These are phyloP conservation scores for Musca vetustissima DNA, from an alignment of 1,140 invertebrate genomes.

Conservation along the genomic window DNA sequence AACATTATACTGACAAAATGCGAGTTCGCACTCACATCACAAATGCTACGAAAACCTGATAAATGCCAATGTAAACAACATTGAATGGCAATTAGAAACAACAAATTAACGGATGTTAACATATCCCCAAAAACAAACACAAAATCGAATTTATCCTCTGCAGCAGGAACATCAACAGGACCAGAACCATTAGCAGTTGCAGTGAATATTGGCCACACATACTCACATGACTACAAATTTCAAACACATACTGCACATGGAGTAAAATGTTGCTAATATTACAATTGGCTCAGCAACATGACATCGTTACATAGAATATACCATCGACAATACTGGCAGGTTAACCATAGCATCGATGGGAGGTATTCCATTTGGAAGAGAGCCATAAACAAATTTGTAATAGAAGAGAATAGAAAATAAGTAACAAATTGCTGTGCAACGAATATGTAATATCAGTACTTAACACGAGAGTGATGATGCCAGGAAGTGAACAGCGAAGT, in stretches of 20 bases:
- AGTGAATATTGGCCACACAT: background rate
- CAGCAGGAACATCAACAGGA: background rate
- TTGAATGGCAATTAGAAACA: conserved; percentile 20
- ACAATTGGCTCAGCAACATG: conserved; percentile 9
- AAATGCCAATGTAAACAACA: conserved; percentile 14
- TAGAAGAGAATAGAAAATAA: background rate
- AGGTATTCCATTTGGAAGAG: background rate
- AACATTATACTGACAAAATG: too few species aligned
- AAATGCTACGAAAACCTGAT: background rate
- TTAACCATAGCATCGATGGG: too few species aligned
- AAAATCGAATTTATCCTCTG: background rate
- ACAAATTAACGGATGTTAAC: conserved; percentile 22
- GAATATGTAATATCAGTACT: conserved; percentile 11
- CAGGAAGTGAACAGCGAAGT: background rate
- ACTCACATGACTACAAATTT: background rate
- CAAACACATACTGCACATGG: background rate
- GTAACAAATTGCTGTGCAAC: conserved; percentile 7
- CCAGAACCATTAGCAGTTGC: background rate
- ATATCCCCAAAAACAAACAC: conserved; percentile 2
- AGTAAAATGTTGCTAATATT: background rate
- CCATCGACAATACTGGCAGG: too few species aligned
- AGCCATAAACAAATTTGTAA: background rate
- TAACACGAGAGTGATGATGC: background rate
- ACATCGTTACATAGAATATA: too few species aligned
- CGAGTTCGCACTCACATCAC: too few species aligned